These are phyloP conservation scores for Rhabdornis inornatus DNA, from an alignment of 2,113 vertebrate species.

Conservation along the genomic window DNA sequence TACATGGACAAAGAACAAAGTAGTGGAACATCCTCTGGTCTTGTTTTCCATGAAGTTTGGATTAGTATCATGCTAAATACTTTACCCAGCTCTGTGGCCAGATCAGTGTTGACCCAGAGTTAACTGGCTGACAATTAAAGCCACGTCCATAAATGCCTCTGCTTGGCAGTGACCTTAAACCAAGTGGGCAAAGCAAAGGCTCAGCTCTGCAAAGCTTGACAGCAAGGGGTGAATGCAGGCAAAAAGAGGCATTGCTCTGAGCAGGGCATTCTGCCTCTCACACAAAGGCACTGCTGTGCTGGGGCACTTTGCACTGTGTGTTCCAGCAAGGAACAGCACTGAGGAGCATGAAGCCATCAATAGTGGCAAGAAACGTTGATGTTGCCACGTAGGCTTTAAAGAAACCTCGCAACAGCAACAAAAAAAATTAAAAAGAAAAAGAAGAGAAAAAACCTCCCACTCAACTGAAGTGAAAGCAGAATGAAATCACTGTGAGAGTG, in stretches of 20 bases:
- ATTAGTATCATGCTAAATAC: background rate
- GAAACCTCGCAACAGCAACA: background rate
- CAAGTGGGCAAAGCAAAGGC: background rate
- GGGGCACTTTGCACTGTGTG: background rate
- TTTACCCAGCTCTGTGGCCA: background rate
- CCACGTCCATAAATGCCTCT: background rate
- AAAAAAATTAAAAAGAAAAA: background rate
- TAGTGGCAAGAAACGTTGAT: background rate
- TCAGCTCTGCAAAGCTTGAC: background rate
- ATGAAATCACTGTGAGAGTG: background rate
- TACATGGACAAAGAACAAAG: background rate
- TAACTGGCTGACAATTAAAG: background rate
- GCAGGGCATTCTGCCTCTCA: background rate
- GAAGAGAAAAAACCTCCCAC: background rate
- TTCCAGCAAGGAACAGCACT: background rate
- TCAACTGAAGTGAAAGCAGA: background rate
- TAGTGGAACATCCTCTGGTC: background rate
- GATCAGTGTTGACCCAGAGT: background rate
- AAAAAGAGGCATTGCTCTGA: background rate
- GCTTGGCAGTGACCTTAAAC: background rate
- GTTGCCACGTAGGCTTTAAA: background rate
- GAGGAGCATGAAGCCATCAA: background rate
- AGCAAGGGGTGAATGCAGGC: background rate
- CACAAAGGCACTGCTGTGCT: slow-evolving; percentile 40
- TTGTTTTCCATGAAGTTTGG: background rate